These are phyloP conservation scores for Drosophila elegans DNA, from an alignment of 1,140 invertebrate genomes.

Conservation along the genomic window DNA sequence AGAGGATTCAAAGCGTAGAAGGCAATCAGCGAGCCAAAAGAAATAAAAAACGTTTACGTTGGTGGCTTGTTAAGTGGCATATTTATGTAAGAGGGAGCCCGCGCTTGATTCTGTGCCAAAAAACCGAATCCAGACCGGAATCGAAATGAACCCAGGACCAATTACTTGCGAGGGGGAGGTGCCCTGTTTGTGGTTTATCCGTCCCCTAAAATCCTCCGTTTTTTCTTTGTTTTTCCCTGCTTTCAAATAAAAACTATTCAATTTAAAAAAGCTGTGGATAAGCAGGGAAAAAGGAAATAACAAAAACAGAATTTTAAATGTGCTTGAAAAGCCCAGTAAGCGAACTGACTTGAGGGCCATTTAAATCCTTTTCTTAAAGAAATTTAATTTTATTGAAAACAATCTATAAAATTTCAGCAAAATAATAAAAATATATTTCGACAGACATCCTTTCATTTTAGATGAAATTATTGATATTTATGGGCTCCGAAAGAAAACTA, in stretches of 20 bases:
- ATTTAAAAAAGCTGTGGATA: slow-evolving; percentile 36
- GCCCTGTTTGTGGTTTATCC: slow-evolving; percentile 28
- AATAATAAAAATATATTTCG: no score
- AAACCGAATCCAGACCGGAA: slow-evolving; percentile 43
- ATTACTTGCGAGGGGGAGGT: slow-evolving; percentile 60
- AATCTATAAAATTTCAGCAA: background rate
- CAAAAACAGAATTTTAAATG: slow-evolving; percentile 21
- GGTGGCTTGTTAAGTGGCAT: slow-evolving; percentile 70
- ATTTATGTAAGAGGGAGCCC: slow-evolving; percentile 61
- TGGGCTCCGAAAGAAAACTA: background rate
- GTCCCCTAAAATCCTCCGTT: slow-evolving; percentile 16
- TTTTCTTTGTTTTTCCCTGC: slow-evolving; percentile 23
- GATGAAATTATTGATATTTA: background rate
- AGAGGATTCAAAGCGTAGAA: slow-evolving; percentile 5
- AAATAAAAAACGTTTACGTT: slow-evolving; percentile 55
- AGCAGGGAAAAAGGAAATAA: slow-evolving; percentile 3
- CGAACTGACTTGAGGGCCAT: background rate
- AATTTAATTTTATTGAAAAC: background rate
- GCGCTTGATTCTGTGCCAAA: slow-evolving; percentile 58
- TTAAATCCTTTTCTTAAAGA: background rate
- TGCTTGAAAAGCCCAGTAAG: no score
- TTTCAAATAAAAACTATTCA: slow-evolving; percentile 46
- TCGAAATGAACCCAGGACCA: slow-evolving; percentile 58
- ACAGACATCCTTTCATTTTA: no score
- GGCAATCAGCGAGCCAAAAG: slow-evolving; percentile 45